phyloP scores from a whole-genome alignment of 2,797 vertebrate species.

The Neomorphus geoffroyi region DNA sequence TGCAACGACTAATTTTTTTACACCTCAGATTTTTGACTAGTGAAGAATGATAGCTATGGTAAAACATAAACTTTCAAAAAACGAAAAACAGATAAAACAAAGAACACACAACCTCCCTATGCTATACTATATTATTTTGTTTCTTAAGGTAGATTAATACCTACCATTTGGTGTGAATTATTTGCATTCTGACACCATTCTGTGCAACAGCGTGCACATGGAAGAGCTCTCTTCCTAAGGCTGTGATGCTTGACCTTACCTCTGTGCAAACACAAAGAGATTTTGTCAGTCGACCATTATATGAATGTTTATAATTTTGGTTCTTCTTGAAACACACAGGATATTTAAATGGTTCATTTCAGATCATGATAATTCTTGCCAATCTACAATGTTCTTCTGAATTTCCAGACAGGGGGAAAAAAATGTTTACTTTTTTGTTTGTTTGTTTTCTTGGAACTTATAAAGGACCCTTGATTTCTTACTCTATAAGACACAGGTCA shows the following conservation, averaged over 20 bases:
- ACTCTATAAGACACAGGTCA: neutral
- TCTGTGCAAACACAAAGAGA: neutral
- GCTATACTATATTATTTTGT: neutral
- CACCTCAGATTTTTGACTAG: neutral
- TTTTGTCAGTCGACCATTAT: neutral
- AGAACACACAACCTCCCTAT: neutral
- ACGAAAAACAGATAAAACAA: neutral
- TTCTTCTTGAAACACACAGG: neutral
- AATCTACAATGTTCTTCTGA: neutral
- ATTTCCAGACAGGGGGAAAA: neutral
- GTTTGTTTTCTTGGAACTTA: neutral
- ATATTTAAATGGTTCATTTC: neutral
- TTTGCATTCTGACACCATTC: neutral
- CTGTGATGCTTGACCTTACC: neutral
- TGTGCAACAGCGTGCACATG: neutral
- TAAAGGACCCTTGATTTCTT: neutral
- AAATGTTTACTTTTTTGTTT: neutral
- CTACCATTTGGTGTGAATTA: neutral
- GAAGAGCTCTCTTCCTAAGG: neutral
- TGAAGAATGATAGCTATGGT: neutral
- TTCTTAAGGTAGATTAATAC: neutral
- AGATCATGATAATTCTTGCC: neutral
- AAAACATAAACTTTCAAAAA: neutral
- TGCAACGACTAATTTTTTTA: neutral
- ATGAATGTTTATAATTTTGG: neutral